Percentiles rank a stretch among this genome's conserved stretches.
These are phyloP conservation scores for Drosophila seguyi DNA, from an alignment of 1,140 invertebrate species.

Conservation along the genomic window DNA sequence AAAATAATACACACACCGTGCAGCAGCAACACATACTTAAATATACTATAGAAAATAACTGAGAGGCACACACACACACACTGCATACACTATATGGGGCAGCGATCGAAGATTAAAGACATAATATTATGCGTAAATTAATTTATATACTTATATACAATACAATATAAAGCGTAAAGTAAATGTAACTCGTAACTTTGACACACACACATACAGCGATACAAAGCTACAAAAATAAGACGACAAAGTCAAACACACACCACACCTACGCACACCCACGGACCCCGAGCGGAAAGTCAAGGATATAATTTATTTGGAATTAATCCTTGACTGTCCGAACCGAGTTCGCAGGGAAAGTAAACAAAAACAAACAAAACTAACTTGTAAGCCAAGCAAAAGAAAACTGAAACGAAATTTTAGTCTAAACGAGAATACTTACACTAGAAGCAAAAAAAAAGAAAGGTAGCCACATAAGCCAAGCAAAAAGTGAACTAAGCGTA, in stretches of 20 bases:
- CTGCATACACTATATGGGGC: slow-evolving; percentile 39
- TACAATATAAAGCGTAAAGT: slow-evolving; percentile 43
- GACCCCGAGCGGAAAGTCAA: slow-evolving; percentile 17
- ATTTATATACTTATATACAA: slow-evolving; percentile 69
- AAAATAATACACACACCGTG: slow-evolving; percentile 17
- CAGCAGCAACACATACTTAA: slow-evolving; percentile 32
- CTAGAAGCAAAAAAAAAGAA: slow-evolving; percentile 36
- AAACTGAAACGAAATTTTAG: slow-evolving; percentile 80
- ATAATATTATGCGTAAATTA: slow-evolving; percentile 69
- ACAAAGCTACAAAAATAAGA: slow-evolving; percentile 61
- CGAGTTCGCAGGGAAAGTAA: background rate
- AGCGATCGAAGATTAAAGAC: slow-evolving; percentile 67
- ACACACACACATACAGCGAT: slow-evolving; percentile 54
- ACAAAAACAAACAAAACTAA: slow-evolving; percentile 30
- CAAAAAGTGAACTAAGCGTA: slow-evolving; percentile 62
- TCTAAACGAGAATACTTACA: slow-evolving; percentile 47
- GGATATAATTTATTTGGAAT: slow-evolving; percentile 23
- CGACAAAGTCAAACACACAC: slow-evolving; percentile 46
- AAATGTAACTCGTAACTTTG: slow-evolving; percentile 65
- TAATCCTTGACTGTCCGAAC: slow-evolving; percentile 20
- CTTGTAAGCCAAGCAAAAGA: slow-evolving; percentile 68
- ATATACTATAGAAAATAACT: slow-evolving; percentile 56
- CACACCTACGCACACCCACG: slow-evolving; percentile 20
- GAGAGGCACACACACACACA: slow-evolving; percentile 39
- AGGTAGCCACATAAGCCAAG: slow-evolving; percentile 55